Evolutionary conservation across 2,888 invertebrate species (phyloP).

Genomic region (Hyppa rectilinea): DNA sequence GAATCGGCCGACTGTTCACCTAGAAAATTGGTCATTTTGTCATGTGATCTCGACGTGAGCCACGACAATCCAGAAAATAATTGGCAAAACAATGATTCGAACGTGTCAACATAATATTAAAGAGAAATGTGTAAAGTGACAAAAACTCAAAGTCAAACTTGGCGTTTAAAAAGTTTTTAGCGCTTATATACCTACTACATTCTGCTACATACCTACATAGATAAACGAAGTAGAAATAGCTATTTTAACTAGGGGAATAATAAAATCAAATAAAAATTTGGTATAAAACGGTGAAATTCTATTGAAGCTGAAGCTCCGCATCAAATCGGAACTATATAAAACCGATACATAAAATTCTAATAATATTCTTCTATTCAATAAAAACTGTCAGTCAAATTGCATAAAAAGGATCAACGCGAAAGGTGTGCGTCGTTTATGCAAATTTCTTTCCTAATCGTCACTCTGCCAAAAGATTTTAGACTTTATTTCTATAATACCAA

Average conservation of each 20-base stretch:
- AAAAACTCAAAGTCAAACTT: too few relatives aligned
- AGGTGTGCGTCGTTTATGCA: constrained; percentile 89
- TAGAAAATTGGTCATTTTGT: background rate
- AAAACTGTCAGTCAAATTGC: constrained; percentile 88
- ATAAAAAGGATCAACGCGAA: constrained; percentile 86
- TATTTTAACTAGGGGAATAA: too few relatives aligned
- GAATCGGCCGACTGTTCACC: too few relatives aligned
- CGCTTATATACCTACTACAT: too few relatives aligned
- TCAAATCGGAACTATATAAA: constrained; percentile 55
- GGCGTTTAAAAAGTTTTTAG: too few relatives aligned
- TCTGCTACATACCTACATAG: too few relatives aligned
- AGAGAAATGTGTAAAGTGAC: background rate
- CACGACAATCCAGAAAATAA: background rate
- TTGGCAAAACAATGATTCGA: background rate
- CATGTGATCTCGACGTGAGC: too few relatives aligned
- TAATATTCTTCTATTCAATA: constrained; percentile 73
- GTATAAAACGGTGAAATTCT: background rate
- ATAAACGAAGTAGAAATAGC: too few relatives aligned
- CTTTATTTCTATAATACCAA: constrained; percentile 58
- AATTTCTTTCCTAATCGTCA: constrained; percentile 78
- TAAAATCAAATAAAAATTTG: background rate
- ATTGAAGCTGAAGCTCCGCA: background rate
- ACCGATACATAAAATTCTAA: constrained; percentile 55
- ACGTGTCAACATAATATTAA: background rate
- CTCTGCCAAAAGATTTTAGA: constrained; percentile 59